Evolutionary conservation across 1,140 invertebrate species (phyloP).

Genomic region (Tetramorium parvispinum): DNA sequence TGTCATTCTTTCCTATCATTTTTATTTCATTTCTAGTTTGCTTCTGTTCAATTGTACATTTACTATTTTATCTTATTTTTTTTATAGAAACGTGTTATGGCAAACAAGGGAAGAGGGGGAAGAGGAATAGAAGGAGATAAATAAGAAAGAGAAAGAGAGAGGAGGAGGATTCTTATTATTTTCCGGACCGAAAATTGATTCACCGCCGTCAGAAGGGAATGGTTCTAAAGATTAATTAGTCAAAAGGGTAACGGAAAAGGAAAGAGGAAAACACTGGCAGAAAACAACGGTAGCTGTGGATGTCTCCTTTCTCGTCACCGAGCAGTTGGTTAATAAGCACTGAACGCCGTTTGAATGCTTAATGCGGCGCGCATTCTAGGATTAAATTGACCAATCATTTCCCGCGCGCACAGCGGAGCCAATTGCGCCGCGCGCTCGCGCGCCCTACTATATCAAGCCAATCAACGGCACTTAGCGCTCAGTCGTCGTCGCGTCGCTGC

Average conservation of each 20-base stretch:
- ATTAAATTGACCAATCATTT: slow-evolving; percentile 87
- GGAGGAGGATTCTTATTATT: neutral
- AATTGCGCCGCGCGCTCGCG: slow-evolving; percentile 82
- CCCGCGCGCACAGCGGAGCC: slow-evolving; percentile 80
- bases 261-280: neutral
- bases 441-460: slow-evolving; percentile 85
- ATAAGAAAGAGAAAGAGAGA: neutral
- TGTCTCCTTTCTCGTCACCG: slow-evolving; percentile 69
- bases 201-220: neutral
- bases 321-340: slow-evolving; percentile 82
- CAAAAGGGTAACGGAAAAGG: neutral
- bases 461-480: slow-evolving; percentile 86
- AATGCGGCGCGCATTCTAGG: slow-evolving; percentile 84
- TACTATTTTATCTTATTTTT: neutral
- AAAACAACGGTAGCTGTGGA: slow-evolving; percentile 45
- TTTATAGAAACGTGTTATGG: neutral
- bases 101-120: neutral
- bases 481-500: slow-evolving; percentile 82
- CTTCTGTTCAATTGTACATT: neutral
- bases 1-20: neutral
- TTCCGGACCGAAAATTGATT: neutral
- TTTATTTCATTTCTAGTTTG: neutral
- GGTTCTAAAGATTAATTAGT: neutral
- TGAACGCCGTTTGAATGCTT: slow-evolving; percentile 85
- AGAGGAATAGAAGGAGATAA: neutral